These are phyloP conservation scores for Anadara kagoshimensis DNA, from an alignment of 1,140 invertebrate species.

Conservation along the genomic window DNA sequence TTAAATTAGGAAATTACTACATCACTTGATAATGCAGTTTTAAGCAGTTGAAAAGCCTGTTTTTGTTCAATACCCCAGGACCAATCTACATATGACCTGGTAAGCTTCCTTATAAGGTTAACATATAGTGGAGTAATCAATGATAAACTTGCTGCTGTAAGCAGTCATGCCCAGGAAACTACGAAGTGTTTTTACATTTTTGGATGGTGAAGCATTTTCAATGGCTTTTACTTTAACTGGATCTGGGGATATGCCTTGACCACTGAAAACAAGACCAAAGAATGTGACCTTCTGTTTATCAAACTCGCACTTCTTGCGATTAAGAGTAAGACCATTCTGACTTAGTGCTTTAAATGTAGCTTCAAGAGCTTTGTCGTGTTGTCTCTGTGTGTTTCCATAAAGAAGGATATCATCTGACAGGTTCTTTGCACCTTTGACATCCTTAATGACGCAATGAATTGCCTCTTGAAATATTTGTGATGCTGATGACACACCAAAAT, in stretches of 20 bases:
- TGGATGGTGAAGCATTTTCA: slow-evolving; percentile 23
- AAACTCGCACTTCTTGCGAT: slow-evolving; percentile 44
- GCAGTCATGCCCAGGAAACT: slow-evolving; percentile 58
- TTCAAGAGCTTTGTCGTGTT: slow-evolving; percentile 51
- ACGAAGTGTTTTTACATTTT: slow-evolving; percentile 49
- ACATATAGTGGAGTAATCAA: slow-evolving; percentile 33
- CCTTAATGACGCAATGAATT: slow-evolving; percentile 30
- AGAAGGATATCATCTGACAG: slow-evolving; percentile 50
- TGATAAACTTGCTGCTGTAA: slow-evolving; percentile 38
- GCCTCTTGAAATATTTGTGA: slow-evolving; percentile 28
- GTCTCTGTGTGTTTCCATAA: slow-evolving; percentile 14
- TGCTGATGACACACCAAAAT: slow-evolving; percentile 36
- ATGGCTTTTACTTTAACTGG: slow-evolving; percentile 69
- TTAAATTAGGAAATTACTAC: slow-evolving; percentile 39
- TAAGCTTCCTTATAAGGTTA: slow-evolving; percentile 49
- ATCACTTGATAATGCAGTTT: slow-evolving; percentile 29
- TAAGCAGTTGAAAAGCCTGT: slow-evolving; percentile 21
- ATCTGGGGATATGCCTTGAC: slow-evolving; percentile 41
- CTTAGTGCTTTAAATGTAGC: slow-evolving; percentile 39
- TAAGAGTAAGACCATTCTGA: slow-evolving; percentile 41
- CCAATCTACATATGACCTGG: slow-evolving; percentile 22
- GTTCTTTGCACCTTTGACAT: slow-evolving; percentile 38
- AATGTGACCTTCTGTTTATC: slow-evolving; percentile 38
- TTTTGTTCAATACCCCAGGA: slow-evolving; percentile 16
- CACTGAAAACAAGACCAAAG: slow-evolving; percentile 41